phyloP scores from a whole-genome alignment of 2,888 invertebrate species.

The Serrognathus titanus region DNA sequence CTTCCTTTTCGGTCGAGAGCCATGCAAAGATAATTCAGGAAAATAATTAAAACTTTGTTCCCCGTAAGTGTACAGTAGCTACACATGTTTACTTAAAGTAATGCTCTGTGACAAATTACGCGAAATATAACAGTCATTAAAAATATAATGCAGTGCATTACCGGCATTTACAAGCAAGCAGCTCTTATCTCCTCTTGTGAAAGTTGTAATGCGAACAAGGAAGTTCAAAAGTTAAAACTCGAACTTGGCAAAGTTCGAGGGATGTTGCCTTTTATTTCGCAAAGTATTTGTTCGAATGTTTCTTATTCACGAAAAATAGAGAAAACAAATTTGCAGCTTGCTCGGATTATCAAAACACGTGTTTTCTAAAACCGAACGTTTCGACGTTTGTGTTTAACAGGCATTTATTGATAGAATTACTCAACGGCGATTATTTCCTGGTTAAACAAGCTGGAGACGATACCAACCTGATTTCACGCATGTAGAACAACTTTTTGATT shows the following conservation, averaged over 20 bases:
- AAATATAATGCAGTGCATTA: slow-evolving; percentile 28
- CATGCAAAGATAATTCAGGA: too few species aligned
- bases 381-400: slow-evolving; percentile 5
- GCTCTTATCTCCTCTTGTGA: slow-evolving; percentile 23
- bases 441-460: slow-evolving; percentile 25
- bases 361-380: slow-evolving; percentile 5
- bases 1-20: too few species aligned
- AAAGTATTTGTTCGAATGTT: slow-evolving; percentile 6
- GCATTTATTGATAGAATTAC: slow-evolving; percentile 13
- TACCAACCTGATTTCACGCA: slow-evolving; percentile 29
- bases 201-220: slow-evolving; percentile 27
- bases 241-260: slow-evolving; percentile 2
- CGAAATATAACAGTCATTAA: slow-evolving; percentile 21
- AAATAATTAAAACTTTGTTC: not conserved
- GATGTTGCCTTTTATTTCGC: slow-evolving; percentile 7
- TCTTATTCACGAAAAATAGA: too few species aligned
- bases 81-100: slow-evolving; percentile 7
- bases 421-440: slow-evolving; percentile 20
- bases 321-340: not conserved
- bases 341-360: slow-evolving; percentile 8
- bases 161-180: slow-evolving; percentile 23
- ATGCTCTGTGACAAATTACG: slow-evolving; percentile 26
- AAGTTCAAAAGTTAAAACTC: slow-evolving; percentile 26
- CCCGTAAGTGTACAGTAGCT: slow-evolving; percentile 1
- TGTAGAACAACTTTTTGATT: slow-evolving; percentile 37